Evolutionary conservation across 2,888 invertebrate genomes (phyloP), one percentile per base, ranked within the genome.

Genomic region (Sarcophaga variegata): DNA sequence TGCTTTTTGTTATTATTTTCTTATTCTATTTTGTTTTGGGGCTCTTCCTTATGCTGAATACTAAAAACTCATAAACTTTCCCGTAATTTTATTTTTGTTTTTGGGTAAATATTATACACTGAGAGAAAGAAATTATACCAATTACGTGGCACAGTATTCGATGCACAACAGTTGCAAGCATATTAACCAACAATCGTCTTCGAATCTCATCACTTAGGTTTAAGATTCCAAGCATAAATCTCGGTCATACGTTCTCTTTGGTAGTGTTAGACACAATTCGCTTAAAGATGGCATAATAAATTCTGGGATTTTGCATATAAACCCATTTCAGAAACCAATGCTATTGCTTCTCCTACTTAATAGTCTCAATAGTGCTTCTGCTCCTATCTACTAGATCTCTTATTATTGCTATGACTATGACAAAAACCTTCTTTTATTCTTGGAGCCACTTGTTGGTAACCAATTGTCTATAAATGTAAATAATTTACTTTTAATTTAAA

Each of bases 11-110:
- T 71, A 71, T 82, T 60, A 66, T 82, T 77, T 82, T 60, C 20
- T n/a, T 83, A 22, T 70, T 70, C 25, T 25, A 66, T 78, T 81
- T 71, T 72, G 66, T 78, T 83, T 72, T 76, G 81, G 10, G 12
- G 12, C 12, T 20, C 4, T 54, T 20, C 22, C 62, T 81, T 60
- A 14, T 66, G 47, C 10, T 20, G 27, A 45, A 60, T 79, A 27
- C 25, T 70, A 27, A 70, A 79, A 20, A 5, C 20, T 27, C n/a
- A 67, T 11, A 66, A 67, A n/a, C 63, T 75, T 75, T 45, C 25
- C 60, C 63, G 10, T 20, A 11, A 37, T 66, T 22, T 66, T 66
- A 59, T 3, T 11, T 47, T 69, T 49, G 70, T 70, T 25, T 54
- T 54, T 69, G 47, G 3, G 17, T n/a, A 59, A 2, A 59, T 14